Conservation (phyloP, 2,113 vertebrate species). For the Agapornis roseicollis region DNA sequence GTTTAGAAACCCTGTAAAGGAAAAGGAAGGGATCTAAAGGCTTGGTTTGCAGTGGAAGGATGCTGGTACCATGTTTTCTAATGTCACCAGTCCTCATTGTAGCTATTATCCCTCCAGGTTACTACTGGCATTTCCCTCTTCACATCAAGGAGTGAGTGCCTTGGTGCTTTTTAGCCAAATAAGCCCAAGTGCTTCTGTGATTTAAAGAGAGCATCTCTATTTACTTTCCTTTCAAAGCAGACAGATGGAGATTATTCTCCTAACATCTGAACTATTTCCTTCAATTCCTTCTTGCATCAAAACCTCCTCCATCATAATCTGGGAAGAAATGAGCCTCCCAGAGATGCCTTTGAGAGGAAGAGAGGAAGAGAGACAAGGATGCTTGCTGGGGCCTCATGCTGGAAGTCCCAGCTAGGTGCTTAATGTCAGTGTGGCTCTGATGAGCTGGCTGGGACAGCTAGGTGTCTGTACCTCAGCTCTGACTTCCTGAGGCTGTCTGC, state of each 20-base stretch:
- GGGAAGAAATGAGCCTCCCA: background rate
- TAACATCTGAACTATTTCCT: background rate
- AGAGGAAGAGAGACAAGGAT: background rate
- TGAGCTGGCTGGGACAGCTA: background rate
- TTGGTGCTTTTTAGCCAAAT: background rate
- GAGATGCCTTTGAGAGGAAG: background rate
- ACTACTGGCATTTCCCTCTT: background rate
- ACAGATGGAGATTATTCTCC: background rate
- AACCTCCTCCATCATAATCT: background rate
- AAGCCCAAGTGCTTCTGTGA: background rate
- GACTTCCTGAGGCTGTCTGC: background rate
- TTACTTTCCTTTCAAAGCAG: background rate
- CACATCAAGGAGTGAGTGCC: background rate
- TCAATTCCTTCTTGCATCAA: background rate
- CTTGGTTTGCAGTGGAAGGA: background rate
- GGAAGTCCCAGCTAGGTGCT: too few relatives aligned
- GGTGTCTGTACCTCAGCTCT: background rate
- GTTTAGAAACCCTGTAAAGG: background rate
- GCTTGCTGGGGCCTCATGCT: background rate
- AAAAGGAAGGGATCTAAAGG: background rate
- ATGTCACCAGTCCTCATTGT: background rate
- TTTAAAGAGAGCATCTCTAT: background rate
- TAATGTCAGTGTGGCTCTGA: background rate
- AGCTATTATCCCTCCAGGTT: background rate
- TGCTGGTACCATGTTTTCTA: background rate